Base-by-base conservation (phyloP, 2,888 invertebrate genomes). In the Ryuthela nishihirai region DNA sequence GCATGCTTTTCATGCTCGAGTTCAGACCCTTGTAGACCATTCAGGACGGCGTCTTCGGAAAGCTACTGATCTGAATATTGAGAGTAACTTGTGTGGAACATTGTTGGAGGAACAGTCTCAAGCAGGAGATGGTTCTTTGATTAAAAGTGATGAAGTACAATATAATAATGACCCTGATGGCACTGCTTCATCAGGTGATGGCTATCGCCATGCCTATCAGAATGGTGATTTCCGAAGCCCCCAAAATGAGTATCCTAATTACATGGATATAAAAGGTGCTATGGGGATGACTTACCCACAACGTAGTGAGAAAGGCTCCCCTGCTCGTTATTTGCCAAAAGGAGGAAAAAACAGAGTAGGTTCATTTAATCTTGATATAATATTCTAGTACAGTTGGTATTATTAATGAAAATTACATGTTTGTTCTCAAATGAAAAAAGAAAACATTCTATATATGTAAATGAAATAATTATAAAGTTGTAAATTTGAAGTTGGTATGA, bases 331-430 rank as follows among this genome's bases (percentile, higher is more conserved):
- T 10, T 25, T 62, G 34, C 49, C 62, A 9, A 62, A 62, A 59
- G 62, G 62, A 15, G 62, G 62, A 34, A 59, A 45, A 40, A 54
- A 62, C 40, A 47, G 62, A 35, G 61, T 64, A 48, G 55, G 38
- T 17, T 25, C n/a, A 29, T 9, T 29, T 7, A 29, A 12, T 7
- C 12, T 9, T 9, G 6, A 9, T 9, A 29, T 29, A 18, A 10
- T 20, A 15, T 9, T n/a, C 4, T 25, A 23, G 1, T 17, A 17
- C 48, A 34, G 5, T 40, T 39, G 18, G 20, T 45, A 29, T 29
- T 29, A n/a, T n/a, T n/a, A n/a, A n/a, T n/a, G n/a, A n/a, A n/a
- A n/a, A n/a, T n/a, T n/a, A n/a, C n/a, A n/a, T n/a, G n/a, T n/a
- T n/a, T n/a, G n/a, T n/a, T n/a, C n/a, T n/a, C n/a, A n/a, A n/a